Evolutionary conservation across 2,113 vertebrate genomes (phyloP).

Genomic region (Erinaceus europaeus): DNA sequence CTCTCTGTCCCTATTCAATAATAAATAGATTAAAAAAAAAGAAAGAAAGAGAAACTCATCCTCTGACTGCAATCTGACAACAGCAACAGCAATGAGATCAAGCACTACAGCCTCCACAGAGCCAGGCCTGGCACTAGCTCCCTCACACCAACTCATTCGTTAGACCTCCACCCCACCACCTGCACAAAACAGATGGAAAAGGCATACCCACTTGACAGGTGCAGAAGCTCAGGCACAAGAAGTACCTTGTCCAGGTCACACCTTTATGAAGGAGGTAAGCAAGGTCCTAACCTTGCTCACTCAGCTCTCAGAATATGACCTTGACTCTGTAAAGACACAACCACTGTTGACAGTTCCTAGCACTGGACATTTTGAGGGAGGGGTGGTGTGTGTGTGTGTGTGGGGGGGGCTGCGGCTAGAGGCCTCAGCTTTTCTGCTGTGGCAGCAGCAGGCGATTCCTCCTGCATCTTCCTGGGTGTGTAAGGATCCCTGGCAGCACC

Average conservation of each 20-base stretch:
- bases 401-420: no score
- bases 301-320: not conserved
- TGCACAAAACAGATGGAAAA: no score
- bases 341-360: not conserved
- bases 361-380: not conserved
- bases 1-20: no score
- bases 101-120: not conserved
- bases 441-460: not conserved
- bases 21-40: no score
- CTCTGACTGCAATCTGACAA: not conserved
- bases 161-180: not conserved
- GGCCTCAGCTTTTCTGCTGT: not conserved
- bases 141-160: not conserved
- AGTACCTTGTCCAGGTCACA: not conserved
- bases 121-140: not conserved
- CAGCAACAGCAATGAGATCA: not conserved
- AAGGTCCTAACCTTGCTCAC: not conserved
- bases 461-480: no score
- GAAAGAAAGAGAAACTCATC: no score
- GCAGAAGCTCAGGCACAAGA: not conserved
- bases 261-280: not conserved
- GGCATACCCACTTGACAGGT: not conserved
- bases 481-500: no score
- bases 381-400: no score
- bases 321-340: fast-evolving